phyloP scores from a whole-genome alignment of 2,888 invertebrate species.

The Xylota sylvarum region DNA sequence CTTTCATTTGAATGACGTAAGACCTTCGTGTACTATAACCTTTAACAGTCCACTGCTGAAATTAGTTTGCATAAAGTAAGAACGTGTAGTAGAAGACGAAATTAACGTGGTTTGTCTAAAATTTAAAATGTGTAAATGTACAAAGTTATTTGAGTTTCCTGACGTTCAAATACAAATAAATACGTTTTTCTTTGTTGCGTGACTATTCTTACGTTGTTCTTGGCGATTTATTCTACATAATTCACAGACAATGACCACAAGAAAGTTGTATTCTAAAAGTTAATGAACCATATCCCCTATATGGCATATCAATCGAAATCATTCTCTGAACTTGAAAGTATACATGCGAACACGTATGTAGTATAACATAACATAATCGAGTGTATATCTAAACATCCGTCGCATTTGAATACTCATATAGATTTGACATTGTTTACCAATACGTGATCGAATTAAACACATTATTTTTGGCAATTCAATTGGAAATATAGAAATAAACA shows the following conservation, averaged over 20 bases:
- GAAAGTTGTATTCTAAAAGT: neutral
- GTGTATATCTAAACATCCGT: neutral
- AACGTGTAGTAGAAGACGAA: neutral
- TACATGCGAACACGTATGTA: neutral
- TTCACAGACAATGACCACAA: neutral
- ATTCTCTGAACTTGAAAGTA: neutral
- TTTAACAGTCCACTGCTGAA: neutral
- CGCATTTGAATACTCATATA: neutral
- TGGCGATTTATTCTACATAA: neutral
- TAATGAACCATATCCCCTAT: neutral
- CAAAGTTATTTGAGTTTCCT: neutral
- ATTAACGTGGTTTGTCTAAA: no score
- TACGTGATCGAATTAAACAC: neutral
- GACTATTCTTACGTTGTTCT: no score
- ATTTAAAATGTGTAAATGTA: neutral
- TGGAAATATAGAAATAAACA: neutral
- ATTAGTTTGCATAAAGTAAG: conserved; percentile 1
- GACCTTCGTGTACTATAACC: conserved; percentile 5
- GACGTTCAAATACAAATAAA: neutral
- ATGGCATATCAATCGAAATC: neutral
- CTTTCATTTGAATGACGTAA: conserved; percentile 39
- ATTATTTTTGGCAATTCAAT: conserved; percentile 22
- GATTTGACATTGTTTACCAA: neutral
- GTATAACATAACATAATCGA: neutral
- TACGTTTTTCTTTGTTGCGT: neutral